Conservation (phyloP, 1,140 invertebrate genomes). For the Philaenus spumarius region DNA sequence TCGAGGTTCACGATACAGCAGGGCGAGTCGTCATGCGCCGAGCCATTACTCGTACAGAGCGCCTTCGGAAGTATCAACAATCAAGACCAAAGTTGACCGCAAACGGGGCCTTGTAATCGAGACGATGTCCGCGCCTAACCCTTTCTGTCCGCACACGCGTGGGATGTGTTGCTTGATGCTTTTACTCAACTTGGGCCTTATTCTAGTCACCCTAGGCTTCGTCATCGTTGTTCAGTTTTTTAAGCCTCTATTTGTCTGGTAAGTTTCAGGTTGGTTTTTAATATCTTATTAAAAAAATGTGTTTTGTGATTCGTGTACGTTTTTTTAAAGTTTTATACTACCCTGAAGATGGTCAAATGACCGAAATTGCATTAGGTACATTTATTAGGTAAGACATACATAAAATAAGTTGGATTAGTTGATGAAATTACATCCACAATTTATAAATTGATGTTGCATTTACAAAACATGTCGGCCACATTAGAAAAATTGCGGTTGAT, state of each 20-base stretch:
- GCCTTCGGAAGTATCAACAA: constrained; percentile 58
- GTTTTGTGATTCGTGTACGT: too few relatives aligned
- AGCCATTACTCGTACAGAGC: constrained; percentile 64
- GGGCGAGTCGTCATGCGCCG: constrained; percentile 42
- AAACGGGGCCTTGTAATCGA: constrained; percentile 70
- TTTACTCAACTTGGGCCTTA: constrained; percentile 74
- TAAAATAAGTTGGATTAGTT: too few relatives aligned
- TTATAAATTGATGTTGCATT: too few relatives aligned
- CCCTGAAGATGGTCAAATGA: too few relatives aligned
- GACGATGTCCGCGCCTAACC: constrained; percentile 82
- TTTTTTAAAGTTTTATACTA: too few relatives aligned
- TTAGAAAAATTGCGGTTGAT: too few relatives aligned
- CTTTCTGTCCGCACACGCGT: constrained; percentile 79
- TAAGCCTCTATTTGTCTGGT: constrained; percentile 80
- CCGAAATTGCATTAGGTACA: too few relatives aligned
- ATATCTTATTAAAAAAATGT: too few relatives aligned
- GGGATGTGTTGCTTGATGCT: constrained; percentile 84
- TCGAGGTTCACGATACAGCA: constrained; percentile 53
- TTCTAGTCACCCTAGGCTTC: constrained; percentile 80
- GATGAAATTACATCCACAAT: too few relatives aligned
- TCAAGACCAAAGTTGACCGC: constrained; percentile 48
- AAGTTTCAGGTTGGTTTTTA: too few relatives aligned
- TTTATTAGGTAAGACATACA: too few relatives aligned
- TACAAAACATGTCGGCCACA: too few relatives aligned
- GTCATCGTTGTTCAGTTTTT: constrained; percentile 84